Conservation (phyloP, 2,797 vertebrate genomes). For the Anabacerthia variegaticeps region DNA sequence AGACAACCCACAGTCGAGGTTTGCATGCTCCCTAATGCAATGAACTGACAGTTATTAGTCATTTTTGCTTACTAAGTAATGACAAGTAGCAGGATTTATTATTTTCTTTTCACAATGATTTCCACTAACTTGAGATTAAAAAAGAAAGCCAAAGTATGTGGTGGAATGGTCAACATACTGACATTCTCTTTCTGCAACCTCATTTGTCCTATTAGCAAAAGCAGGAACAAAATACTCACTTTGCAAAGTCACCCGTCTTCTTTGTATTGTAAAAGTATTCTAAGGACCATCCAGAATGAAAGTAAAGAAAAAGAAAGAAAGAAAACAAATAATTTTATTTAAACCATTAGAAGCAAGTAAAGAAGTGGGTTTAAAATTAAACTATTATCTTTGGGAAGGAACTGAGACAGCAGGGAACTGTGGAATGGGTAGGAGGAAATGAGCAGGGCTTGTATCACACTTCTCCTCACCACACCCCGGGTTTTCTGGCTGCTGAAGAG, state of each 20-base stretch:
- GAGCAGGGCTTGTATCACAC: not conserved
- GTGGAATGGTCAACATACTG: not conserved
- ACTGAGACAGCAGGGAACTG: not conserved
- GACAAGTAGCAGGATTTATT: not conserved
- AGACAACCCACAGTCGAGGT: not conserved
- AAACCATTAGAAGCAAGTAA: not conserved
- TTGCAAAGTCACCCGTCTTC: not conserved
- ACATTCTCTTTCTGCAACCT: not conserved
- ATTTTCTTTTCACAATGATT: not conserved
- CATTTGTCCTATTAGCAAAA: not conserved
- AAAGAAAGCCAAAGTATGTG: not conserved
- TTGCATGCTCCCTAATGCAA: not conserved
- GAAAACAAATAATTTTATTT: not conserved
- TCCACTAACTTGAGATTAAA: not conserved
- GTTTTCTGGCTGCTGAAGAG: not conserved
- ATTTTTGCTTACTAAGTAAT: not conserved
- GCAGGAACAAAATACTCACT: conserved; percentile 34
- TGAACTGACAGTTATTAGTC: not conserved
- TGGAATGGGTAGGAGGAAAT: not conserved
- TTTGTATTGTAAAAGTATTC: not conserved
- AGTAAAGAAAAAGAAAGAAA: not conserved
- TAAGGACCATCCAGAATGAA: not conserved
- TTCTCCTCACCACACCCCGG: not conserved
- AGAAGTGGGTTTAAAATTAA: not conserved
- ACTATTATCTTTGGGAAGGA: not conserved